Evolutionary conservation across 2,797 vertebrate species (phyloP).

Genomic region (Sebastes alutus): DNA sequence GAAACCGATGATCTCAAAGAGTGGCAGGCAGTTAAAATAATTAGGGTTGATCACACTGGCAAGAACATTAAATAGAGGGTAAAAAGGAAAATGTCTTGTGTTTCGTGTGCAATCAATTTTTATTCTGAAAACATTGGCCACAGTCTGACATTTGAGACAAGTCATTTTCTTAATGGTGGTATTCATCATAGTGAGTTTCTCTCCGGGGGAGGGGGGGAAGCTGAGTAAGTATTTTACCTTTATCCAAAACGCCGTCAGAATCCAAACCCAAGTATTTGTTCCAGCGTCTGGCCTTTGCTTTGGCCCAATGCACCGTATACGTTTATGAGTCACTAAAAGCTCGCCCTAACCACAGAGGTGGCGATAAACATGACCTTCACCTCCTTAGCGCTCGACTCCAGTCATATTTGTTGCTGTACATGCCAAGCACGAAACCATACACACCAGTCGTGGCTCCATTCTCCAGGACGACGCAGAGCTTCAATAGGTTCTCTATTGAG

Average conservation of each 20-base stretch:
- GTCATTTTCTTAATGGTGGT: slow-evolving; percentile 76
- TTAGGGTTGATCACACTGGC: slow-evolving; percentile 71
- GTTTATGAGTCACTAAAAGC: slow-evolving; percentile 50
- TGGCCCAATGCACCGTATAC: slow-evolving; percentile 15
- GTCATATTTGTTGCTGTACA: slow-evolving; percentile 34
- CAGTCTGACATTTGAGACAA: slow-evolving; percentile 76
- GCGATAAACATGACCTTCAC: slow-evolving; percentile 43
- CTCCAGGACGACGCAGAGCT: slow-evolving; percentile 17
- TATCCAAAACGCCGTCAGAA: slow-evolving; percentile 62
- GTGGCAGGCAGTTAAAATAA: slow-evolving; percentile 75
- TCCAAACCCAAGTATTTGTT: slow-evolving; percentile 38
- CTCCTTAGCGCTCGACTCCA: slow-evolving; percentile 20
- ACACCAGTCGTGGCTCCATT: background rate
- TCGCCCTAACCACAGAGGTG: slow-evolving; percentile 30
- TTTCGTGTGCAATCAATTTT: slow-evolving; percentile 71
- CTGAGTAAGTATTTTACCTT: slow-evolving; percentile 58
- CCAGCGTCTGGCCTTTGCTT: slow-evolving; percentile 34
- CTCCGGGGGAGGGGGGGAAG: slow-evolving; percentile 4
- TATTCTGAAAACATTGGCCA: slow-evolving; percentile 66
- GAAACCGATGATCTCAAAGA: slow-evolving; percentile 57
- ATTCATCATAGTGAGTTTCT: slow-evolving; percentile 68
- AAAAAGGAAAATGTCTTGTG: slow-evolving; percentile 58
- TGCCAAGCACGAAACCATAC: slow-evolving; percentile 29
- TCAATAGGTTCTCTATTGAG: slow-evolving; percentile 42
- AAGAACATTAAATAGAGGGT: slow-evolving; percentile 57